Evolutionary conservation across 1,140 invertebrate genomes (phyloP).

Genomic region (Cydia amplana): DNA sequence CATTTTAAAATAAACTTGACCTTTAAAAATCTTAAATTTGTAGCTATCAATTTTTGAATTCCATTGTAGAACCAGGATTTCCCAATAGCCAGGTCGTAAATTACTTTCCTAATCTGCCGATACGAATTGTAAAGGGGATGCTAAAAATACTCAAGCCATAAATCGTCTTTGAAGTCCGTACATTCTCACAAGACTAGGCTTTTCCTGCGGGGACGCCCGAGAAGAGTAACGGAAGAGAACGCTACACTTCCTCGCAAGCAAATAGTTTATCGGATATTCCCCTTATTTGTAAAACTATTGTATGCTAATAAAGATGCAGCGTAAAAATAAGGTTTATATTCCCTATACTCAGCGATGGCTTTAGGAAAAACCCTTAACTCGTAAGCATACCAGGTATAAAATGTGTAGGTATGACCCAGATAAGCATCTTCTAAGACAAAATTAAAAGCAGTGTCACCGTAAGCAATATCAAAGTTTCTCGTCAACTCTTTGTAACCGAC

Average conservation of each 20-base stretch:
- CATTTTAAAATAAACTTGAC: neutral
- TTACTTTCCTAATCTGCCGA: neutral
- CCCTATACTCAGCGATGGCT: no score
- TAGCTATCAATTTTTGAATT: neutral
- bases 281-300: no score
- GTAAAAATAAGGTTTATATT: no score
- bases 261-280: no score
- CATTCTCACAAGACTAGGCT: neutral
- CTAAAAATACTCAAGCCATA: neutral
- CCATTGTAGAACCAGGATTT: constrained; percentile 6
- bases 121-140: neutral
- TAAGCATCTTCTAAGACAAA: neutral
- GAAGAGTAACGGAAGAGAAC: no score
- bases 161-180: neutral
- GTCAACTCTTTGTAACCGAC: neutral
- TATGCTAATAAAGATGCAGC: no score
- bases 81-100: constrained; percentile 15
- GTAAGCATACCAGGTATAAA: no score
- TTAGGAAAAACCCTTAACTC: no score
- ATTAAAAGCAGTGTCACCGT: constrained; percentile 15
- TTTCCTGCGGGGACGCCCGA: neutral
- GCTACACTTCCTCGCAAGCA: no score
- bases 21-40: neutral
- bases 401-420: no score
- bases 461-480: constrained; percentile 21